A percentile compares a stretch with the other conserved stretches of the same genome.
Conservation (phyloP, 2,797 vertebrate genomes). For the Falco biarmicus region DNA sequence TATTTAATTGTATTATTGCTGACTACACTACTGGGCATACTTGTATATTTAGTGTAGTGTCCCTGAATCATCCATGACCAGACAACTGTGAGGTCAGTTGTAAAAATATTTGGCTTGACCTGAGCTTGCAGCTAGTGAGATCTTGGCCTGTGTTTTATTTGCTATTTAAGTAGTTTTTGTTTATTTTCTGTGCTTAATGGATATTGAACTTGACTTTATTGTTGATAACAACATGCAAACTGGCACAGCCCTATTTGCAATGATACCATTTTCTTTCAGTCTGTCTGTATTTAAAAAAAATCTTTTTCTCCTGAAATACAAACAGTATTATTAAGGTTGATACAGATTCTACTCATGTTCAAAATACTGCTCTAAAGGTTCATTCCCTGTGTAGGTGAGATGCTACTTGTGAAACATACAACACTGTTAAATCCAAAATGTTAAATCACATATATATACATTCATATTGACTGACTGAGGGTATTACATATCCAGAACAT, state of each 20-base stretch:
- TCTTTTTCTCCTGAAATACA: not conserved
- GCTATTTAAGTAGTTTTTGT: not conserved
- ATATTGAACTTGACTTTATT: not conserved
- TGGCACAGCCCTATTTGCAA: not conserved
- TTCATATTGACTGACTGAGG: not conserved
- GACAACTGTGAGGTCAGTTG: not conserved
- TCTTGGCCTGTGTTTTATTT: conserved; percentile 11
- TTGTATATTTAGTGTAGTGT: not conserved
- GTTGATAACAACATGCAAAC: not conserved
- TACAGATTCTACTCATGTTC: not conserved
- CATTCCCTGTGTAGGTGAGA: not conserved
- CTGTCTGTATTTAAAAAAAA: not conserved
- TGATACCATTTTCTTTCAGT: not conserved
- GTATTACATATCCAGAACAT: not conserved
- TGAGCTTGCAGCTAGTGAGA: not conserved
- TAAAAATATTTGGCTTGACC: conserved; percentile 29
- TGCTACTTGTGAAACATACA: not conserved
- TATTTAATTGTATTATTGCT: not conserved
- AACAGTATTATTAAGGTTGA: not conserved
- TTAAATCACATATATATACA: not conserved
- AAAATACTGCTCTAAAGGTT: not conserved
- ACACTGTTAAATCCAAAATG: not conserved
- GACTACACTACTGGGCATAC: not conserved
- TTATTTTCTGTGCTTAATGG: conserved; percentile 4
- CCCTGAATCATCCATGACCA: not conserved